These are phyloP conservation scores for Diploptera punctata DNA, from an alignment of 2,888 invertebrate species.

Conservation along the genomic window DNA sequence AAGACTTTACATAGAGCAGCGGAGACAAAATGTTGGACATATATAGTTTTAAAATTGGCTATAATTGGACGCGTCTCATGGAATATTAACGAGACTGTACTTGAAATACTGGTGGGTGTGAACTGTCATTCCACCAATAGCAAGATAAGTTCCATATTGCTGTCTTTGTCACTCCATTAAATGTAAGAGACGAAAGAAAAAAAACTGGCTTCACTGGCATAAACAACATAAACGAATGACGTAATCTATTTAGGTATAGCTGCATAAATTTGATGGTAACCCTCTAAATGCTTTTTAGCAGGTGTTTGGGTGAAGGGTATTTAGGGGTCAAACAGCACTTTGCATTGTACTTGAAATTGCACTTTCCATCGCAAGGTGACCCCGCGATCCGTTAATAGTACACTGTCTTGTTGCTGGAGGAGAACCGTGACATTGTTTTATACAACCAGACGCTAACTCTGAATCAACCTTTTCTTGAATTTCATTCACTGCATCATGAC, in stretches of 20 bases:
- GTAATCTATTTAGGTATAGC: not conserved
- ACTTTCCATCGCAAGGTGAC: not conserved
- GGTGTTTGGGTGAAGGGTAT: not conserved
- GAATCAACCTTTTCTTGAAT: no score
- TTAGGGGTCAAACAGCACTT: not conserved
- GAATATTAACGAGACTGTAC: not conserved
- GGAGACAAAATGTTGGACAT: no score
- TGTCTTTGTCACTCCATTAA: not conserved
- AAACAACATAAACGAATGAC: not conserved
- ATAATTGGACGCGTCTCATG: not conserved
- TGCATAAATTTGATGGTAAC: not conserved
- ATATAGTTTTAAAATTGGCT: no score
- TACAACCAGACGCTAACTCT: no score
- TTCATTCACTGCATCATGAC: no score
- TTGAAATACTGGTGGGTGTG: not conserved
- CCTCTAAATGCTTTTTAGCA: constrained; percentile 1
- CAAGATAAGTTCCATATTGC: not conserved
- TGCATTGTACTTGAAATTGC: not conserved
- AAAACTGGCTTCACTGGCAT: not conserved
- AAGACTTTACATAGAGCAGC: no score
- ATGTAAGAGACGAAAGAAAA: not conserved
- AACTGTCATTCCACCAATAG: not conserved
- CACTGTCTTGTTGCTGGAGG: no score
- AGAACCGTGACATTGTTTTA: no score
- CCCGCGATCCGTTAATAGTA: not conserved